Evolutionary conservation across 35 echinoderm and acorn worm genomes (phyloP).

Genomic region (Nesometra sesokonis): DNA sequence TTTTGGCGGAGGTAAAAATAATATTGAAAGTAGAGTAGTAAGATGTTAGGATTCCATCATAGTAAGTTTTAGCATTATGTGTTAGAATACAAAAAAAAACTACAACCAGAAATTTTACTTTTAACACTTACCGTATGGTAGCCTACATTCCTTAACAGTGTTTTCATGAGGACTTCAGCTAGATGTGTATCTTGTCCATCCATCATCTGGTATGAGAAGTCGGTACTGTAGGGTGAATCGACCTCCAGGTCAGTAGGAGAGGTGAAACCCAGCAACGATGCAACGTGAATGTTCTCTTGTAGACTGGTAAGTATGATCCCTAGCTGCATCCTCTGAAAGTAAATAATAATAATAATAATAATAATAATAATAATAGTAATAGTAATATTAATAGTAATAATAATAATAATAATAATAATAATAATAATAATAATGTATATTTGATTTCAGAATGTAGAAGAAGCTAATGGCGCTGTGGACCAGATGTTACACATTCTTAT

Average conservation of each 20-base stretch:
- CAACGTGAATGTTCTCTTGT: constrained; percentile 91
- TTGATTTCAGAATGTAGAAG: too few relatives aligned
- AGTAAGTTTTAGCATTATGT: too few relatives aligned
- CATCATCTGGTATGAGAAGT: constrained; percentile 16
- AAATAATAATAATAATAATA: background rate
- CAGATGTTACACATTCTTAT: too few relatives aligned
- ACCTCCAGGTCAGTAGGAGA: constrained; percentile 68
- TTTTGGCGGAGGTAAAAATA: too few relatives aligned
- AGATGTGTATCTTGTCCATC: constrained; percentile 71
- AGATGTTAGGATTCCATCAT: too few relatives aligned
- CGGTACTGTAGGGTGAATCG: constrained; percentile 17
- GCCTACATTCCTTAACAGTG: constrained; percentile 83
- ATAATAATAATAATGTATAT: too few relatives aligned
- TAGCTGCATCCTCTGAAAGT: constrained; percentile 83
- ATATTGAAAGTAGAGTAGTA: too few relatives aligned
- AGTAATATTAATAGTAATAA: too few relatives aligned
- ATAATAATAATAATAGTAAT: background rate
- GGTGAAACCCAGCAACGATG: constrained; percentile 86
- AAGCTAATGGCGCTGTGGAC: too few relatives aligned
- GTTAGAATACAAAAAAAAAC: too few relatives aligned
- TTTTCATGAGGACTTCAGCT: constrained; percentile 95
- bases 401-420: too few relatives aligned
- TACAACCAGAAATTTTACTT: background rate
- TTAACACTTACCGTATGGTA: constrained; percentile 83
- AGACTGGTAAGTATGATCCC: constrained; percentile 94